Evolutionary conservation across 1,140 invertebrate genomes (phyloP).

Genomic region (Muscidifurax raptorellus): DNA sequence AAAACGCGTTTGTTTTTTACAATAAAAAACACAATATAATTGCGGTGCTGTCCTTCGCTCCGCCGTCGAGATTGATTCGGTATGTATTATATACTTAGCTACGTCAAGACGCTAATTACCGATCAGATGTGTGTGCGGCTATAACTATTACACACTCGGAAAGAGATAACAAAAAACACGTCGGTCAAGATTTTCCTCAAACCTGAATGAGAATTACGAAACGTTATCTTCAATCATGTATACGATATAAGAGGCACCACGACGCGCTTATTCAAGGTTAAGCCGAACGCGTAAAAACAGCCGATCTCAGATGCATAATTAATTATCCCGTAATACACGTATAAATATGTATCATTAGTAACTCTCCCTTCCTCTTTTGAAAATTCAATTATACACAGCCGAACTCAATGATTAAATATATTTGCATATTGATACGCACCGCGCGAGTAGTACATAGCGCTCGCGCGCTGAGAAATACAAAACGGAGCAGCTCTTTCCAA

Average conservation of each 20-base stretch:
- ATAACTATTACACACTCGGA: not conserved
- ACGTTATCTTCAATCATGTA: slow-evolving; percentile 9
- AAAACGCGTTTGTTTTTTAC: not conserved
- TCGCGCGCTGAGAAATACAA: too few species aligned
- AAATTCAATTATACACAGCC: too few species aligned
- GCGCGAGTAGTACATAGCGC: too few species aligned
- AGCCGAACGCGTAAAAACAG: not conserved
- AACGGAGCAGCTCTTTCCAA: not conserved
- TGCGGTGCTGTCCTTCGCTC: not conserved
- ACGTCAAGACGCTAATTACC: too few species aligned
- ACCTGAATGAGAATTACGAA: not conserved
- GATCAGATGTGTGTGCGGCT: too few species aligned
- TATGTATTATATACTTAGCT: not conserved
- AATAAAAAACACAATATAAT: too few species aligned
- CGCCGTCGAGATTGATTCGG: not conserved
- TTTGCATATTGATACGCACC: too few species aligned
- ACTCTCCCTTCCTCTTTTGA: too few species aligned
- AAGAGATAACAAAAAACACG: not conserved
- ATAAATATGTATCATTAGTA: too few species aligned
- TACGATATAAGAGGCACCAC: not conserved
- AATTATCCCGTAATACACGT: not conserved
- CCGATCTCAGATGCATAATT: slow-evolving; percentile 13
- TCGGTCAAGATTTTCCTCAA: slow-evolving; percentile 1
- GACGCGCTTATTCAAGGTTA: slow-evolving; percentile 32
- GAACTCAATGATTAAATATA: too few species aligned